These are phyloP conservation scores for Actinopyga echinites DNA, from an alignment of 53 echinoderm and acorn worm genomes.

Conservation along the genomic window DNA sequence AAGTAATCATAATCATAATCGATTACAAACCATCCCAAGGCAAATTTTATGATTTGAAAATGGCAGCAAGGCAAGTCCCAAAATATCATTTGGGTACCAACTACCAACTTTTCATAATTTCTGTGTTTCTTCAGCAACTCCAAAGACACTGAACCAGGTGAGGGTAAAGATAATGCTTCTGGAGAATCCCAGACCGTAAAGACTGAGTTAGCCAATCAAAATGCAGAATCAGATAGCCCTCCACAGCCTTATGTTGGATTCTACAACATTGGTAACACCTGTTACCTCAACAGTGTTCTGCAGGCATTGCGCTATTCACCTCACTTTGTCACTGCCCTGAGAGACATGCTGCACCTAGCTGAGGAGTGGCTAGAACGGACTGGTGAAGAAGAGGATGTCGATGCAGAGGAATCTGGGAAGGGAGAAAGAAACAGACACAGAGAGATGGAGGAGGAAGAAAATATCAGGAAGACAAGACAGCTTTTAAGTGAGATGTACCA, in stretches of 20 bases:
- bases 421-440: too few species aligned
- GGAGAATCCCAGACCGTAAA: too few species aligned
- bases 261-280: slow-evolving; percentile 96
- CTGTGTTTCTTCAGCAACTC: too few species aligned
- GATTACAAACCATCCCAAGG: too few species aligned
- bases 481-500: slow-evolving; percentile 73
- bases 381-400: not conserved
- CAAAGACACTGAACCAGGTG: too few species aligned
- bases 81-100: too few species aligned
- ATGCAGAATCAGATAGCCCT: slow-evolving; percentile 4
- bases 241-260: slow-evolving; percentile 79
- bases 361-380: slow-evolving; percentile 15
- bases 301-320: slow-evolving; percentile 90
- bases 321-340: slow-evolving; percentile 69
- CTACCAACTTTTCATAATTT: too few species aligned
- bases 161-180: too few species aligned
- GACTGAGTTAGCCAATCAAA: not conserved
- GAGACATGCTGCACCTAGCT: slow-evolving; percentile 45
- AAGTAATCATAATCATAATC: too few species aligned
- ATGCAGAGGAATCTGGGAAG: not conserved
- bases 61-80: too few species aligned
- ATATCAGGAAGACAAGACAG: slow-evolving; percentile 33
- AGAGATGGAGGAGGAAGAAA: not conserved
- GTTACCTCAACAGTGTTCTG: slow-evolving; percentile 97
- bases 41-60: too few species aligned